Percentiles rank a stretch among this genome's conserved stretches.
These are phyloP conservation scores for Epistrophe eligans DNA, from an alignment of 2,888 invertebrate species.

Conservation along the genomic window DNA sequence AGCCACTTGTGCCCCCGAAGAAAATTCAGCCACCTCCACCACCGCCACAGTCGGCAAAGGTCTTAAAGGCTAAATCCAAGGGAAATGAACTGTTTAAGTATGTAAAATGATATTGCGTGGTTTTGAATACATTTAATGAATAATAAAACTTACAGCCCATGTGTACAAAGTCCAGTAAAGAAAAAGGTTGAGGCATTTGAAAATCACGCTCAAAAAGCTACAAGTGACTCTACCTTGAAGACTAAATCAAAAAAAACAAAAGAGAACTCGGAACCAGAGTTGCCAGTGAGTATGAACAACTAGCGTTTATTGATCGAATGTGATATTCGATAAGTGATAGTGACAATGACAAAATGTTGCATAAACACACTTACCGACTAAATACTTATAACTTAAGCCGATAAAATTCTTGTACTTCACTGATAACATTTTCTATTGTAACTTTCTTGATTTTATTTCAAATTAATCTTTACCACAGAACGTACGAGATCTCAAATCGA, in stretches of 20 bases:
- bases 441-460: neutral
- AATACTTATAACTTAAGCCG: too few relatives aligned
- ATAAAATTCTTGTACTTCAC: too few relatives aligned
- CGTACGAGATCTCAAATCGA: constrained; percentile 54
- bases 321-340: neutral
- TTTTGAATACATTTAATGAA: neutral
- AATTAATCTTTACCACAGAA: constrained; percentile 20
- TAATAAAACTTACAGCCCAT: constrained; percentile 85
- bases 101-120: constrained; percentile 22
- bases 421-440: neutral
- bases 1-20: constrained; percentile 55
- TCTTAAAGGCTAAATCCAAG: constrained; percentile 79
- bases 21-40: constrained; percentile 44
- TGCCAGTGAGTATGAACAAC: constrained; percentile 77
- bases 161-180: constrained; percentile 86
- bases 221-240: constrained; percentile 73
- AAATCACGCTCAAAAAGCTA: constrained; percentile 80
- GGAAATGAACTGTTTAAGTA: constrained; percentile 83
- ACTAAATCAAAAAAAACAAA: constrained; percentile 79
- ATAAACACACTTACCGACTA: too few relatives aligned
- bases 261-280: constrained; percentile 78
- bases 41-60: constrained; percentile 76
- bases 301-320: neutral
- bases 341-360: neutral
- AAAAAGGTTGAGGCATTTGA: constrained; percentile 87